Conservation (phyloP, 1,140 invertebrate genomes). For the Dinothrombium tinctorium region DNA sequence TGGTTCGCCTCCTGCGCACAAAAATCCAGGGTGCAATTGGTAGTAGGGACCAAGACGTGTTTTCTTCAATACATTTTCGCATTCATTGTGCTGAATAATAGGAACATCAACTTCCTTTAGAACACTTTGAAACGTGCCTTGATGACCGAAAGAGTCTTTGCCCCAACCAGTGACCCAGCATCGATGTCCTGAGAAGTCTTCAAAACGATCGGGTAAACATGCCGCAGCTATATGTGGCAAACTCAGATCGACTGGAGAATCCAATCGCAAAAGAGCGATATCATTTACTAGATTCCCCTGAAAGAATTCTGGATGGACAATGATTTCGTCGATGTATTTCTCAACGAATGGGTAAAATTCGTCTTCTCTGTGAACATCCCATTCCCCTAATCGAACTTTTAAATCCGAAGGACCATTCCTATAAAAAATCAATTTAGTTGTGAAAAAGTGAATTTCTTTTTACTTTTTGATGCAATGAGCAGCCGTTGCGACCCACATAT, state of each 20-base stretch:
- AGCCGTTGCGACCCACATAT: conserved; percentile 42
- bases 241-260: conserved; percentile 38
- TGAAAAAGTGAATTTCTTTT: conserved; percentile 18
- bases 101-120: conserved; percentile 46
- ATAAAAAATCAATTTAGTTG: conserved; percentile 12
- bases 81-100: conserved; percentile 44
- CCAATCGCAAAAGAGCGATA: conserved; percentile 41
- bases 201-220: conserved; percentile 37
- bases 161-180: conserved; percentile 88
- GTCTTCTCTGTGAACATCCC: conserved; percentile 81
- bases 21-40: conserved; percentile 56
- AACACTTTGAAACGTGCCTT: conserved; percentile 23
- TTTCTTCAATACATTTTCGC: conserved; percentile 48
- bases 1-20: conserved; percentile 75
- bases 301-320: conserved; percentile 41
- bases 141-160: conserved; percentile 63
- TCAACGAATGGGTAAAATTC: conserved; percentile 82
- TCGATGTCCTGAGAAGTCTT: conserved; percentile 46
- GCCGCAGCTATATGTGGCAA: conserved; percentile 47
- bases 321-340: conserved; percentile 42
- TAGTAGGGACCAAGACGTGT: conserved; percentile 61
- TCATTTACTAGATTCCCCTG: conserved; percentile 49
- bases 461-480: conserved; percentile 64
- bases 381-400: conserved; percentile 64
- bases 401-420: conserved; percentile 42